Conservation (phyloP, 2,797 vertebrate species). For the Sylvilagus floridanus region DNA sequence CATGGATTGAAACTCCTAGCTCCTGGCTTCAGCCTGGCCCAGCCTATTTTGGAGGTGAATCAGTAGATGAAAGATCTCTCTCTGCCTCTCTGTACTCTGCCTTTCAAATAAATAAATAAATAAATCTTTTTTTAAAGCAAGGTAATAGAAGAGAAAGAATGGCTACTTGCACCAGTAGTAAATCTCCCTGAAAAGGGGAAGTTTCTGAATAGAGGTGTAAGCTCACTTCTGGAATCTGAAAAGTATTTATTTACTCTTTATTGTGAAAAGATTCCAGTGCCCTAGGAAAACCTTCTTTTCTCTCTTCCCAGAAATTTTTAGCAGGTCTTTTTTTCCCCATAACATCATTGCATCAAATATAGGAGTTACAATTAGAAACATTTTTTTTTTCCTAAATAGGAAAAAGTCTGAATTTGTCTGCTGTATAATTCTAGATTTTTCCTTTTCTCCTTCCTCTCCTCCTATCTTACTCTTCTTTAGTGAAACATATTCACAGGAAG, state of each 20-base stretch:
- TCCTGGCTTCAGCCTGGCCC: too few species aligned
- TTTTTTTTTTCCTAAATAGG: background rate
- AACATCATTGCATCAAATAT: background rate
- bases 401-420: background rate
- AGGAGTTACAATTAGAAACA: too few species aligned
- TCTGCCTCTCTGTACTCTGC: too few species aligned
- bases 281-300: background rate
- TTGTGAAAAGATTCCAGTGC: background rate
- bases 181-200: background rate
- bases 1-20: too few species aligned
- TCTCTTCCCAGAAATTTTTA: background rate
- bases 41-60: too few species aligned
- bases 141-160: background rate
- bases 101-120: too few species aligned
- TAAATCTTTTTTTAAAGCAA: too few species aligned
- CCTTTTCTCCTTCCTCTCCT: background rate
- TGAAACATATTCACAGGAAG: background rate
- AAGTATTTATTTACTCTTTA: background rate
- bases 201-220: background rate
- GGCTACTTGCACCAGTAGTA: background rate
- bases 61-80: too few species aligned
- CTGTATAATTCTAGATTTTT: conserved; percentile 13
- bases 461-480: background rate
- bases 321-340: background rate
- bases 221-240: background rate